These are phyloP conservation scores for Leptopilina boulardi DNA, from an alignment of 1,140 invertebrate species.

Conservation along the genomic window DNA sequence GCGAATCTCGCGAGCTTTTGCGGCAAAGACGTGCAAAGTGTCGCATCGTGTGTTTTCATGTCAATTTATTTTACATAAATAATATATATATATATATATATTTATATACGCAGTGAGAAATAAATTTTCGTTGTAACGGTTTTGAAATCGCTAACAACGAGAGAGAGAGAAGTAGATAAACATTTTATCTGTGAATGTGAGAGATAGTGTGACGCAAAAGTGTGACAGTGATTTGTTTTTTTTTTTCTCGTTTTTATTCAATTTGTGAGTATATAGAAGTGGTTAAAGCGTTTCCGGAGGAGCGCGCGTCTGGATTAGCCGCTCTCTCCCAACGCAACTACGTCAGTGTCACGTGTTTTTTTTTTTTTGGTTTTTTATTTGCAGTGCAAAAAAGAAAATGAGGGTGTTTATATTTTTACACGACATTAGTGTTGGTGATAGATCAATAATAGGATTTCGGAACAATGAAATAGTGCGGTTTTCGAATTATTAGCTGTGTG, in stretches of 20 bases:
- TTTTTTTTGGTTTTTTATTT: not conserved
- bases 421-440: not conserved
- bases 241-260: not conserved
- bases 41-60: not conserved
- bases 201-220: not conserved
- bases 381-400: constrained; percentile 47
- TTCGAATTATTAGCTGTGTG: not conserved
- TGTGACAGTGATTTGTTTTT: not conserved
- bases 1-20: constrained; percentile 21
- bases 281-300: constrained; percentile 45
- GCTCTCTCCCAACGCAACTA: constrained; percentile 54
- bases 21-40: constrained; percentile 29
- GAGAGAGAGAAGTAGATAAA: too few relatives aligned
- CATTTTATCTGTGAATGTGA: too few relatives aligned
- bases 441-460: not conserved
- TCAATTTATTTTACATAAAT: too few relatives aligned
- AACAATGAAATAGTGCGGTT: not conserved
- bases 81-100: too few relatives aligned
- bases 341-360: constrained; percentile 23
- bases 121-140: not conserved
- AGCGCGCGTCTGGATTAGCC: constrained; percentile 70
- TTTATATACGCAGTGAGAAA: not conserved
- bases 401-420: constrained; percentile 50
- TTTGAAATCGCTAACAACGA: too few relatives aligned
- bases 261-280: not conserved